Base-by-base conservation (phyloP, 2,888 invertebrate genomes). In the Cerceris rybyensis region DNA sequence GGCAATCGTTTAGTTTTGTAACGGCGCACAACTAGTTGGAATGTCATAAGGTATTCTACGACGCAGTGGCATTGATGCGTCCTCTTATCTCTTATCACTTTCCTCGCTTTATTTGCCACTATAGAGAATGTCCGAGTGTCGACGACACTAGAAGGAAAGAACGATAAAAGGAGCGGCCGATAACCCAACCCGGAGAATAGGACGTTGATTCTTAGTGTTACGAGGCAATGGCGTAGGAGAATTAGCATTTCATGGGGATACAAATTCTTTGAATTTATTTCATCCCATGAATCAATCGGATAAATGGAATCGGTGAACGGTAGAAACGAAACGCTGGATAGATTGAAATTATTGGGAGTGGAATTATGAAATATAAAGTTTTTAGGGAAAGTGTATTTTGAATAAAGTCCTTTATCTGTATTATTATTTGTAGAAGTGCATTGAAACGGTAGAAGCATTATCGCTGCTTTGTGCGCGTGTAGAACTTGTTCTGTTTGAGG, bases 121-220 rank as follows among this genome's bases (percentile, higher is more conserved):
- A 57, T 60, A 42, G 39, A 68, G 28, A 52, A 16, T 63, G 60
- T 28, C 59, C 50, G 63, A 59, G 55, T 61, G 59, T 54, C 63
- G 69, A 60, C 61, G 55, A 57, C 55, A 71, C 54, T 8, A 14
- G 28, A 41, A 58, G 14, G 69, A 70, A 72, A 42, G 64, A 70
- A 67, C 64, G 80, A 78, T 60, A 75, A 70, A 71, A 50, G 75
- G 64, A 72, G 55, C 60, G 60, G 73, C 52, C 72, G 81, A 81
- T 81, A 81, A 81, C 80, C 76, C 70, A 69, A 46, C 14, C n/a
- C 7, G 17, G 16, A 13, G 72, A 72, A 65, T 60, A 66, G 68
- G 49, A 58, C 71, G 50, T 43, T 43, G 72, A 70, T 70, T 79
- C 64, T 54, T 50, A 17, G 46, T 60, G 54, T n/a, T 11, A 5